Evolutionary conservation across 1,140 invertebrate species (phyloP), one percentile per base, ranked within the genome.

Genomic region (Brachionus angularis): DNA sequence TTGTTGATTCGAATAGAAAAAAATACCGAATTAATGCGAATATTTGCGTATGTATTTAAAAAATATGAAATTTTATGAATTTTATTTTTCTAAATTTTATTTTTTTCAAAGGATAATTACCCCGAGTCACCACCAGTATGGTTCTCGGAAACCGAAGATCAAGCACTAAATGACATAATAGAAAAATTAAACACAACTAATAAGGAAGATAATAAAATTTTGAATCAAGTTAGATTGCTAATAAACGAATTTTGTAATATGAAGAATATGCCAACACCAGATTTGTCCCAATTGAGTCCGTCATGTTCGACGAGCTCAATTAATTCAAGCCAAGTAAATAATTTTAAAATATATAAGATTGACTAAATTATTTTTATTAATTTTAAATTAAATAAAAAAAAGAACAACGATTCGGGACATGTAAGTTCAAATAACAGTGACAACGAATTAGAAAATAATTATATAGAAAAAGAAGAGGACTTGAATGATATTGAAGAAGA

Each of bases 1-100:
- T 98, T 85, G 88, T 97, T 83, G 89, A 89, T 79, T 89, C 87
- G 84, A 91, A 88, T 85, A 91, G 91, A 77, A 92, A 93, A 83
- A 89, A 91, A 84, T 93, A 93, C 81, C 90, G 92, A 81, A 95
- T 97, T 78, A 92, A 94, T 83, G 94, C 93, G 71, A 97, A 97
- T 85, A 96, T 97, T 82, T 96, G 93, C 81, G 91, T 93, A 85
- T 23, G 3, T 50, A 25, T 25, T 14, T 2, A 25, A 23, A 21
- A 58, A 39, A 42, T 12, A 7, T 21, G 8, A 36, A 21, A 25
- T 33, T 29, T 55, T 16, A 34, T 16, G n/a, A 53, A 16, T 16
- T 34, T 55, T 36, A n/a, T n/a, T n/a, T n/a, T n/a, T n/a, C n/a
- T n/a, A n/a, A n/a, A n/a, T n/a, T n/a, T n/a, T n/a, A n/a, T n/a